These are phyloP conservation scores for Clitarchus hookeri DNA, from an alignment of 2,888 invertebrate species.

Conservation along the genomic window DNA sequence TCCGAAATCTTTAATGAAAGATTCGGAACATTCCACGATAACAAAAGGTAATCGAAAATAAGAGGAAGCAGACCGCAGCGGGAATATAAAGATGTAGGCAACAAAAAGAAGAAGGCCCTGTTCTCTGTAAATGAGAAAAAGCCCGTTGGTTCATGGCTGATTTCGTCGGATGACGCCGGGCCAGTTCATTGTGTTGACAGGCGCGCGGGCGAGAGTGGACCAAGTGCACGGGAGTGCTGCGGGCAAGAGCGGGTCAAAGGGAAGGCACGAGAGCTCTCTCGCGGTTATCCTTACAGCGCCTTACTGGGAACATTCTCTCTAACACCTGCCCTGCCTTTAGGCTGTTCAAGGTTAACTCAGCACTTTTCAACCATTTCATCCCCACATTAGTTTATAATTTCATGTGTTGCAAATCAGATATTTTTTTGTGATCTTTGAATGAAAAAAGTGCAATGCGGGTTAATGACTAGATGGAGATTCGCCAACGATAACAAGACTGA, in stretches of 20 bases:
- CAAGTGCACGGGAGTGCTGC: not conserved
- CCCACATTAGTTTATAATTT: too few relatives aligned
- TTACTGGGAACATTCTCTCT: too few relatives aligned
- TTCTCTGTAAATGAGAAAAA: slow-evolving; percentile 4
- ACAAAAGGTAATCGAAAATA: slow-evolving; percentile 3
- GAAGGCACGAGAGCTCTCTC: too few relatives aligned
- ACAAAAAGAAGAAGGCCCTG: not conserved
- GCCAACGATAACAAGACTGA: too few relatives aligned
- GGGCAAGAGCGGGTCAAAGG: not conserved
- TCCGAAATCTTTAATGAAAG: slow-evolving; percentile 2
- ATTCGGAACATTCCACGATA: slow-evolving; percentile 14
- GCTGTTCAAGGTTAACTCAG: too few relatives aligned
- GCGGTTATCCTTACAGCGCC: too few relatives aligned
- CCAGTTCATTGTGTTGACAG: not conserved
- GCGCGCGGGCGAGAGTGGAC: not conserved
- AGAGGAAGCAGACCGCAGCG: not conserved
- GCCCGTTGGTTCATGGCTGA: not conserved
- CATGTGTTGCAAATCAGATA: too few relatives aligned
- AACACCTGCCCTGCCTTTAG: too few relatives aligned
- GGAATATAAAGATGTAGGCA: slow-evolving; percentile 14
- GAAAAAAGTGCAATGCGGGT: too few relatives aligned
- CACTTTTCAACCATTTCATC: too few relatives aligned
- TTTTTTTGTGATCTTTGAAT: too few relatives aligned
- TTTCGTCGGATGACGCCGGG: not conserved
- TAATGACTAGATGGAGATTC: too few relatives aligned